Evolutionary conservation across 2,113 vertebrate species (phyloP).

Genomic region (Odontophorus gujanensis): DNA sequence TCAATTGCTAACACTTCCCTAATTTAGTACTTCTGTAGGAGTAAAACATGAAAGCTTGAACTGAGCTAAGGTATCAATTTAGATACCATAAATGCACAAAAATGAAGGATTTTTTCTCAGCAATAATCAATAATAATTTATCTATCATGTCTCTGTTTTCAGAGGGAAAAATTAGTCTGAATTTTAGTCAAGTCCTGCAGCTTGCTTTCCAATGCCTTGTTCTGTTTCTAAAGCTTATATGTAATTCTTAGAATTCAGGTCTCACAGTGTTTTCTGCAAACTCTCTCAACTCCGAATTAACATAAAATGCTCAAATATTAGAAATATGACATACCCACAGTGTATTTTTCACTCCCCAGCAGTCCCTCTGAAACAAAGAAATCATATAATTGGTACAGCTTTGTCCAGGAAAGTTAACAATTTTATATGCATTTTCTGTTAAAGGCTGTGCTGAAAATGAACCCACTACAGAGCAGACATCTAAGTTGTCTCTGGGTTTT

Average conservation of each 20-base stretch:
- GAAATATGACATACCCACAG: not conserved
- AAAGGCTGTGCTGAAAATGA: not conserved
- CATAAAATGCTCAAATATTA: not conserved
- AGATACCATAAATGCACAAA: rapidly evolving
- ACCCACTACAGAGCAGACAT: not conserved
- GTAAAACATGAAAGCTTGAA: not conserved
- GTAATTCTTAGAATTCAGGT: not conserved
- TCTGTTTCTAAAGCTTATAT: not conserved
- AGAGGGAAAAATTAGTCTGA: not conserved
- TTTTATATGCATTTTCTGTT: not conserved
- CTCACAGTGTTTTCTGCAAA: not conserved
- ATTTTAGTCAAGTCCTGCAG: not conserved
- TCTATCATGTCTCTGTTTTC: rapidly evolving
- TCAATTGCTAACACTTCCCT: not conserved
- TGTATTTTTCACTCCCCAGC: not conserved
- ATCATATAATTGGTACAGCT: not conserved
- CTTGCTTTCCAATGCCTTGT: not conserved
- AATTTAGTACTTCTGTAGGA: not conserved
- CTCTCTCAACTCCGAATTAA: not conserved
- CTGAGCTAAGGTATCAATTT: not conserved
- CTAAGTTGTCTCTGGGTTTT: not conserved
- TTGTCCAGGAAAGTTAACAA: not conserved
- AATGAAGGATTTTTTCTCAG: not conserved
- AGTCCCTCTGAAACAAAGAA: not conserved
- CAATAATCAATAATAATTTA: not conserved